Base-by-base conservation (phyloP, 2,113 vertebrate species). In the Callipepla californica region DNA sequence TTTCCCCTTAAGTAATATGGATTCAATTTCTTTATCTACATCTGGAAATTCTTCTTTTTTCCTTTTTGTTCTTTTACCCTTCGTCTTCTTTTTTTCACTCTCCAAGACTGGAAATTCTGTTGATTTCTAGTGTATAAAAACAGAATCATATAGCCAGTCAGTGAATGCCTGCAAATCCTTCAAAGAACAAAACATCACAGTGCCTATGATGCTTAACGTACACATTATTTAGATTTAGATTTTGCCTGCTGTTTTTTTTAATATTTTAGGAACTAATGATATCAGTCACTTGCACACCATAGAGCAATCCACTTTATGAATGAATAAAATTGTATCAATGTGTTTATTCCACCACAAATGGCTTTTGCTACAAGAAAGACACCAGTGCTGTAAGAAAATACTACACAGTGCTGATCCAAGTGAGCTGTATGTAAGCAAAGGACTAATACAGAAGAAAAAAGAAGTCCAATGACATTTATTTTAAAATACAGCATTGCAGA, bases 61-160 rank as follows among this genome's bases (percentile, higher is more conserved):
- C 22, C 97, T 97, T 92, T 98, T 98, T 55, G 59, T 58, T 95
- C 94, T 97, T 75, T 95, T 98, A 50, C 85, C 25, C 92, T 92
- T 97, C 86, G 97, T 97, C 63, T 91, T 97, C 77, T 97, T 98
- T 82, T 90, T 98, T 75, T 97, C 97, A 53, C 94, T 94, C 76
- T 99, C 98, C 95, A 98, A 94, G 78, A 96, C 61, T 42, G 98
- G 98, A 81, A 94, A 57, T 5, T 98, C 97, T 70, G 88, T 95
- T 61, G 97, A 90, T 92, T 96, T 93, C 98, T 98, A 87, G n/a
- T 61, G 42, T 48, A 94, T 53, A 92, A 90, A 91, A 85, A 26
- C 50, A 90, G 50, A 85, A 87, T 89, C 61, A 72, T 5, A 81
- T 5, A n/a, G 0, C 40, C 4, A 82, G 14, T 38, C 34, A 86